Conservation (phyloP, 2,797 vertebrate genomes). For the Aphelocoma californica region DNA sequence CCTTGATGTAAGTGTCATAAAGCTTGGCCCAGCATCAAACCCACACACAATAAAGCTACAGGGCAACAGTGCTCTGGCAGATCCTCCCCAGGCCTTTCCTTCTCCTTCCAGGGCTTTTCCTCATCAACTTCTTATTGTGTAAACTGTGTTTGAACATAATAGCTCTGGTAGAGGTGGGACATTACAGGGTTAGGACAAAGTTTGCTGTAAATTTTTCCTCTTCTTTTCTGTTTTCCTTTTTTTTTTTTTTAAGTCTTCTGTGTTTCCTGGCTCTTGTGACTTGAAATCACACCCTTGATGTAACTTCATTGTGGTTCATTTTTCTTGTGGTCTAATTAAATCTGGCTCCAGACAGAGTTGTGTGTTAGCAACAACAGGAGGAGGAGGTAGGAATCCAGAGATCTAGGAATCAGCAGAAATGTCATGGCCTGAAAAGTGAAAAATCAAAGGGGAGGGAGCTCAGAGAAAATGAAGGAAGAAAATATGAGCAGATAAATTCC, state of each 20-base stretch:
- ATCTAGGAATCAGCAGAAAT: slow-evolving; percentile 48
- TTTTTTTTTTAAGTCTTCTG: neutral
- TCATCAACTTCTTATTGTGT: neutral
- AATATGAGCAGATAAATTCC: neutral
- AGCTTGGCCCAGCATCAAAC: slow-evolving; percentile 26
- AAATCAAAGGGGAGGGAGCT: neutral
- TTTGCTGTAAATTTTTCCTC: neutral
- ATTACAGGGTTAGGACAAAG: neutral
- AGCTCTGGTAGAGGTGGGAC: neutral
- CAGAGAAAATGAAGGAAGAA: neutral
- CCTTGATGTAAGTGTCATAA: slow-evolving; percentile 28
- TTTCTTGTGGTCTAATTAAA: slow-evolving; percentile 68
- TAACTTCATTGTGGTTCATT: slow-evolving; percentile 53
- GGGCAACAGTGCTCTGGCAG: neutral
- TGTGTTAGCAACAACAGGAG: slow-evolving; percentile 7
- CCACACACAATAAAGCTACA: neutral
- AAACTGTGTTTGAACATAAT: neutral
- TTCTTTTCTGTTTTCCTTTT: neutral
- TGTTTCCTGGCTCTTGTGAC: slow-evolving; percentile 48
- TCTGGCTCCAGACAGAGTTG: slow-evolving; percentile 46
- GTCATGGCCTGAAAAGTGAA: slow-evolving; percentile 6
- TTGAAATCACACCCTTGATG: slow-evolving; percentile 40
- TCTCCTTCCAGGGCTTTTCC: neutral
- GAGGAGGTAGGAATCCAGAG: slow-evolving; percentile 21
- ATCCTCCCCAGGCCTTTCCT: neutral